Evolutionary conservation across 2,797 vertebrate genomes (phyloP).

Genomic region (Labeo calbasu): DNA sequence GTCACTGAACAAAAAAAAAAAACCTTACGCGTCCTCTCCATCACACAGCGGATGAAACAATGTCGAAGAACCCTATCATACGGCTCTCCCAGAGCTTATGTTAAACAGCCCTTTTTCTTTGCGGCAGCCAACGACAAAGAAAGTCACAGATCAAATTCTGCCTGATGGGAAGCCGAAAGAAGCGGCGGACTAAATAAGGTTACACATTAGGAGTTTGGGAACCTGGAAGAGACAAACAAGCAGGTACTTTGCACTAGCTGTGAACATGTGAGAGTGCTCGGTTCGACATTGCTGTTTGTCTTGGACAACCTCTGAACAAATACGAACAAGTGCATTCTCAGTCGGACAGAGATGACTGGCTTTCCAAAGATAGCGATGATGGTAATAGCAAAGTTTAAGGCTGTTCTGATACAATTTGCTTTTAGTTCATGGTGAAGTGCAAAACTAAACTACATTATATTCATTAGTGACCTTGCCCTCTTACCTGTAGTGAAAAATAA

Average conservation of each 20-base stretch:
- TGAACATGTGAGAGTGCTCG: neutral
- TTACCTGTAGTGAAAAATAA: slow-evolving; percentile 1
- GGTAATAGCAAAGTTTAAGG: neutral
- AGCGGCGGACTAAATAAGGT: slow-evolving; percentile 19
- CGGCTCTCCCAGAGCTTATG: slow-evolving; percentile 12
- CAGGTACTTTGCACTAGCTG: neutral
- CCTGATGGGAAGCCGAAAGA: neutral
- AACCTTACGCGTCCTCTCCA: neutral
- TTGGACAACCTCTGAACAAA: neutral
- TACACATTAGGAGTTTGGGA: slow-evolving; percentile 5
- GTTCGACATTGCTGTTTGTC: neutral
- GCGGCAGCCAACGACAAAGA: slow-evolving; percentile 10
- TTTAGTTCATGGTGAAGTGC: neutral
- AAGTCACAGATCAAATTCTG: slow-evolving; percentile 37
- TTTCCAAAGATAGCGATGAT: neutral
- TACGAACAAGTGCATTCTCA: neutral
- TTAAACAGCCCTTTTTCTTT: slow-evolving; percentile 11
- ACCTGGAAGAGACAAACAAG: neutral
- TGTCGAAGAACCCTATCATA: neutral
- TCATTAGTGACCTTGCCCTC: neutral
- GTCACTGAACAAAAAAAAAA: neutral
- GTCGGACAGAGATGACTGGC: neutral
- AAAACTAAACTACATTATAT: neutral
- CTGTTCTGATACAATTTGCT: neutral
- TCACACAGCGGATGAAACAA: neutral